Conservation (phyloP, 2,888 invertebrate species). For the Euplexia lucipara region DNA sequence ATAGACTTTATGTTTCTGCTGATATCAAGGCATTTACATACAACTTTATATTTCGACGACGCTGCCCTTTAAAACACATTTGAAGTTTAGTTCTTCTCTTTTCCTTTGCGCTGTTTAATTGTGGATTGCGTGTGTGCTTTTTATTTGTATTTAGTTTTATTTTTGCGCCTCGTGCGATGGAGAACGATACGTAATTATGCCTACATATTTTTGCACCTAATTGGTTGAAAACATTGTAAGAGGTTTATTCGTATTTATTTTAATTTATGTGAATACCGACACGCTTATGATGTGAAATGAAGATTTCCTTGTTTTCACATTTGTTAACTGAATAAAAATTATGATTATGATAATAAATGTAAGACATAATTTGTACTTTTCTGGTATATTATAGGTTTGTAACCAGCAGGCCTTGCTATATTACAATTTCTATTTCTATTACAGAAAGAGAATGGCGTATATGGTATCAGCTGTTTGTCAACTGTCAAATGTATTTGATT, state of each 20-base stretch:
- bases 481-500: too few relatives aligned
- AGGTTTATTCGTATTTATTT: conserved; percentile 1
- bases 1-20: conserved; percentile 72
- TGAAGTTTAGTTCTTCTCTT: conserved; percentile 27
- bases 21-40: conserved; percentile 73
- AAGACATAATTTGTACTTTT: too few relatives aligned
- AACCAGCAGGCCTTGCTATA: too few relatives aligned
- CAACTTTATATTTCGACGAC: conserved; percentile 61
- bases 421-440: too few relatives aligned
- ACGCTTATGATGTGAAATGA: not conserved
- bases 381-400: too few relatives aligned
- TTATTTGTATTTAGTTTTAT: conserved; percentile 46
- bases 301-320: not conserved
- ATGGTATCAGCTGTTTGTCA: too few relatives aligned
- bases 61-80: conserved; percentile 60
- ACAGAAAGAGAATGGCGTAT: too few relatives aligned
- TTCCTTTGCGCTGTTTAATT: conserved; percentile 54
- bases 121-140: conserved; percentile 43
- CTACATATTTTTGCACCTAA: conserved; percentile 35
- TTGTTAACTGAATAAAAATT: not conserved
- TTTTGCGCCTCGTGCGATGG: conserved; percentile 42
- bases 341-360: not conserved
- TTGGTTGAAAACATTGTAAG: conserved; percentile 27
- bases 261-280: conserved; percentile 1
- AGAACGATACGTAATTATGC: conserved; percentile 32